Conservation (phyloP, 2,797 vertebrate species). For the Oreortyx pictus region DNA sequence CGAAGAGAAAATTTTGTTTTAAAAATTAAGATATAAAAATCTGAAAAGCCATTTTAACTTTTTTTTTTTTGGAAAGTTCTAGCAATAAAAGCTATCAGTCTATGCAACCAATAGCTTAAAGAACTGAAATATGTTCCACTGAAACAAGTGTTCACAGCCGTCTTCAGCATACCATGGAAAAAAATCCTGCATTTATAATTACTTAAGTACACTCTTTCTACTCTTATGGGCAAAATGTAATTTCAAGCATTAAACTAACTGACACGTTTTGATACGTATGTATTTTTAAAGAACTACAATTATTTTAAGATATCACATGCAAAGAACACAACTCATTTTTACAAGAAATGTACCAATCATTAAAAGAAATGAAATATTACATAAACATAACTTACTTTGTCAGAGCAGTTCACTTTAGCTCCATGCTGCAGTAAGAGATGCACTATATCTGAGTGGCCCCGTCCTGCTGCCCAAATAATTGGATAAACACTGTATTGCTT, state of each 20-base stretch:
- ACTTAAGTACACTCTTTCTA: background rate
- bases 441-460: slow-evolving; percentile 92
- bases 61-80: background rate
- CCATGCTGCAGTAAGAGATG: slow-evolving; percentile 88
- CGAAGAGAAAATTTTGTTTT: background rate
- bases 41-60: background rate
- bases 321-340: background rate
- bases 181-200: background rate
- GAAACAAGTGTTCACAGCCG: background rate
- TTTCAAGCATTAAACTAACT: background rate
- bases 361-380: background rate
- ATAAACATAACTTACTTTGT: slow-evolving; percentile 85
- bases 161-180: background rate
- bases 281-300: background rate
- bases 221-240: background rate
- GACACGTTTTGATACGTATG: background rate
- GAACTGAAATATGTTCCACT: background rate
- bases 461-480: slow-evolving; percentile 97
- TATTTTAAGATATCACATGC: background rate
- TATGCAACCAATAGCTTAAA: background rate
- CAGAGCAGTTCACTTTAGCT: slow-evolving; percentile 97
- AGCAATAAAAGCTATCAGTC: background rate
- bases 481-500: slow-evolving; percentile 98
- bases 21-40: background rate
- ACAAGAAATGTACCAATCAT: background rate